Percentiles rank a stretch among this genome's conserved stretches.
phyloP scores from a whole-genome alignment of 2,113 vertebrate genomes.

The Chionodraco myersi region DNA sequence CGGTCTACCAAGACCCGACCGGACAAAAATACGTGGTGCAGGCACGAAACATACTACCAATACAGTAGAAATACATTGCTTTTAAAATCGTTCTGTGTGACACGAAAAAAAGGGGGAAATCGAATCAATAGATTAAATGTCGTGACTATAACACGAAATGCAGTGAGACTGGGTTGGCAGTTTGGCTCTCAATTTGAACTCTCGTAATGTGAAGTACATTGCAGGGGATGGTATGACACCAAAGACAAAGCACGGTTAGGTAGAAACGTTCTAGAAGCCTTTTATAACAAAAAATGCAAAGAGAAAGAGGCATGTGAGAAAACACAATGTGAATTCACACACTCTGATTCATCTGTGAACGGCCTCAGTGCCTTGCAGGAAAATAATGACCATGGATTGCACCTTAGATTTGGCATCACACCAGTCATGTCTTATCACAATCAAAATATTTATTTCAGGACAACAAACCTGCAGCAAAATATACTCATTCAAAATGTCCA shows the following conservation, averaged over 20 bases:
- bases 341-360: conserved; percentile 6
- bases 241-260: neutral
- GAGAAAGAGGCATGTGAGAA: neutral
- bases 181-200: neutral
- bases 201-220: neutral
- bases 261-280: neutral
- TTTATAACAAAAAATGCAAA: neutral
- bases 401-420: conserved; percentile 35
- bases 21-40: no score
- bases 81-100: no score
- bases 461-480: neutral
- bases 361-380: neutral
- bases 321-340: neutral
- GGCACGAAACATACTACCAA: no score
- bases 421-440: conserved; percentile 28
- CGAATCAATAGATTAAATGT: no score
- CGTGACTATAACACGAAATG: no score
- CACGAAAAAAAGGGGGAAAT: no score
- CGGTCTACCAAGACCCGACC: no score
- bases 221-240: neutral
- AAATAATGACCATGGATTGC: neutral
- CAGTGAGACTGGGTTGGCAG: no score
- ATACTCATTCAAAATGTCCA: no score
- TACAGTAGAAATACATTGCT: no score
- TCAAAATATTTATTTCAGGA: conserved; percentile 19